Conservation (phyloP, 2,888 invertebrate genomes). For the Scaptomyza flava region DNA sequence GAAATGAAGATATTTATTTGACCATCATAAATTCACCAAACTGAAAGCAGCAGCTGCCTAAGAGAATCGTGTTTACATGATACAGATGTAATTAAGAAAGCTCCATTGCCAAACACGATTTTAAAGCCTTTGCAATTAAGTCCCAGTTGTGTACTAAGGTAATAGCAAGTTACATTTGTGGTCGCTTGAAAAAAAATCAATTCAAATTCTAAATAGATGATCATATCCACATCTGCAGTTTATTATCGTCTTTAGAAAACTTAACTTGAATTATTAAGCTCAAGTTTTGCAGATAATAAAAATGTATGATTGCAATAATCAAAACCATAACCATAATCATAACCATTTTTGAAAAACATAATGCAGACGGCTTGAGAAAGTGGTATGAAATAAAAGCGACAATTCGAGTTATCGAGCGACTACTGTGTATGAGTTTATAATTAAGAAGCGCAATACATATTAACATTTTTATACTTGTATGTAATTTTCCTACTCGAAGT, state of each 20-base stretch:
- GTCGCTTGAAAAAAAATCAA: not conserved
- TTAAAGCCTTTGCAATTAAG: slow-evolving; percentile 1
- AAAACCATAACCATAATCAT: no score
- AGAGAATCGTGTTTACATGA: slow-evolving; percentile 13
- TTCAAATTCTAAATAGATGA: not conserved
- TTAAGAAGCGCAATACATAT: slow-evolving; percentile 20
- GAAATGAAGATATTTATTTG: slow-evolving; percentile 39
- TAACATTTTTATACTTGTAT: slow-evolving; percentile 54
- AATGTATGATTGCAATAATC: not conserved
- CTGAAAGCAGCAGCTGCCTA: slow-evolving; percentile 2
- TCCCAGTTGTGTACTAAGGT: not conserved
- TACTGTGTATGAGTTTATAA: not conserved
- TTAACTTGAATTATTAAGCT: not conserved
- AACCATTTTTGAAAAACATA: no score
- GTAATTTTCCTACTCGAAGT: slow-evolving; percentile 50
- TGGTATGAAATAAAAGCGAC: no score
- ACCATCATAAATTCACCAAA: not conserved
- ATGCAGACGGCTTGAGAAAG: no score
- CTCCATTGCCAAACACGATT: slow-evolving; percentile 1
- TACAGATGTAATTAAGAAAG: slow-evolving; percentile 1
- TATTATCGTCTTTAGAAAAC: no score
- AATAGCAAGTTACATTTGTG: not conserved
- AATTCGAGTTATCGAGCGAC: not conserved
- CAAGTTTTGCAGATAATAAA: not conserved
- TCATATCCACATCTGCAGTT: no score